These are phyloP conservation scores for Himalopsyche kuldschensis DNA, from an alignment of 2,888 invertebrate species.

Conservation along the genomic window DNA sequence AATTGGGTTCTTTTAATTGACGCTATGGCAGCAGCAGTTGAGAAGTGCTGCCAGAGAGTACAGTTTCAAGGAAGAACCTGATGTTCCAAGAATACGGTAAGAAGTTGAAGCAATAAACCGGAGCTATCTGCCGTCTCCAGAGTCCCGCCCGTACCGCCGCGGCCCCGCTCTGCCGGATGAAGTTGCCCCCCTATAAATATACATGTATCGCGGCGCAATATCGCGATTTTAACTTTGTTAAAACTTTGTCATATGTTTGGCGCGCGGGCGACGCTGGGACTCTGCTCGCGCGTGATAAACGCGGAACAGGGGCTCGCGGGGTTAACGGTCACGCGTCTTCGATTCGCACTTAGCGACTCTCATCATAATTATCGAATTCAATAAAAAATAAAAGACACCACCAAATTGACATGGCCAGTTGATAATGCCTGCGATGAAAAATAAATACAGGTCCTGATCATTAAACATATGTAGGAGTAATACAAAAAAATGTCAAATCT, in stretches of 20 bases:
- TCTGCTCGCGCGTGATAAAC: neutral
- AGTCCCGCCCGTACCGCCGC: slow-evolving; percentile 3
- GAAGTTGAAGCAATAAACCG: slow-evolving; percentile 35
- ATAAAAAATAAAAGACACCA: no score
- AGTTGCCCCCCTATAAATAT: slow-evolving; percentile 23
- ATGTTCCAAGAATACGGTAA: slow-evolving; percentile 14
- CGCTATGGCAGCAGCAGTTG: neutral
- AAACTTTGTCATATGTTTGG: slow-evolving; percentile 31
- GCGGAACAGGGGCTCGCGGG: neutral
- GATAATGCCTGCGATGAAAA: no score
- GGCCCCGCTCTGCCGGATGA: slow-evolving; percentile 11
- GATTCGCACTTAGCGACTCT: no score
- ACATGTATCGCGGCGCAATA: slow-evolving; percentile 26
- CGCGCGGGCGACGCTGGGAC: neutral
- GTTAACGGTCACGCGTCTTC: neutral
- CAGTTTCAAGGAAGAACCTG: neutral
- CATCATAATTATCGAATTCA: no score
- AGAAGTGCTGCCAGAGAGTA: neutral
- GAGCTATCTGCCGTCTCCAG: slow-evolving; percentile 33
- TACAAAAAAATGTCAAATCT: no score
- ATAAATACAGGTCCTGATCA: no score
- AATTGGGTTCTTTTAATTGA: no score
- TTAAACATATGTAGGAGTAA: no score
- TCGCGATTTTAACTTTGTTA: slow-evolving; percentile 36
- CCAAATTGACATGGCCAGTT: no score